Conservation (phyloP, 2,888 invertebrate species). For the Agonopterix arenella region DNA sequence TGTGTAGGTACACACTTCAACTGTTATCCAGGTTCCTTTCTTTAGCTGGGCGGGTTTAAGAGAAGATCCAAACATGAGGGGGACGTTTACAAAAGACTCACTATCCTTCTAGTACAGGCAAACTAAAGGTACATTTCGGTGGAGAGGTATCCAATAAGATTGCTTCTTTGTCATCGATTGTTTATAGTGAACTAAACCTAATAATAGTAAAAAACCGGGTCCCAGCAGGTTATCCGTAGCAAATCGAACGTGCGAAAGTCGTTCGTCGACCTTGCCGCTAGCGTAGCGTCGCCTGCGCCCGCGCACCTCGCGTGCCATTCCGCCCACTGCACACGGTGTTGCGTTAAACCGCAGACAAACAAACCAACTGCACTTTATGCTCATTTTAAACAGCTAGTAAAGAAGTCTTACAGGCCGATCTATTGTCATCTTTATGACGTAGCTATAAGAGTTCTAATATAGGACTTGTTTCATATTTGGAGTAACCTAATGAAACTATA, state of each 20-base stretch:
- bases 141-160: not conserved
- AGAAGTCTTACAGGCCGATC: too few species aligned
- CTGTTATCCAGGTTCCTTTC: too few species aligned
- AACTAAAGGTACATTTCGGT: too few species aligned
- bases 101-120: too few species aligned
- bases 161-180: slow-evolving; percentile 1
- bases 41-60: too few species aligned
- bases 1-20: too few species aligned
- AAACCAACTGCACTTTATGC: slow-evolving; percentile 3
- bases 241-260: slow-evolving; percentile 68
- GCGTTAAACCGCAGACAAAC: slow-evolving; percentile 17
- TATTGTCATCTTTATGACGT: too few species aligned
- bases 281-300: slow-evolving; percentile 33
- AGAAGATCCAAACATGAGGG: too few species aligned
- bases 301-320: slow-evolving; percentile 60
- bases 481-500: not conserved
- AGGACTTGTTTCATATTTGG: too few species aligned
- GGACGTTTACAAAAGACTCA: too few species aligned
- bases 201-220: slow-evolving; percentile 31
- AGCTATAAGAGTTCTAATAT: too few species aligned
- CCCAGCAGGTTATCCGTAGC: slow-evolving; percentile 26
- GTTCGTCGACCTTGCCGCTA: slow-evolving; percentile 70
- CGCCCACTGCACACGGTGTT: slow-evolving; percentile 51
- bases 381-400: too few species aligned
- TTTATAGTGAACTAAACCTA: slow-evolving; percentile 18